Evolutionary conservation across 2,797 vertebrate genomes (phyloP).

Genomic region (Apogon hyalosoma): DNA sequence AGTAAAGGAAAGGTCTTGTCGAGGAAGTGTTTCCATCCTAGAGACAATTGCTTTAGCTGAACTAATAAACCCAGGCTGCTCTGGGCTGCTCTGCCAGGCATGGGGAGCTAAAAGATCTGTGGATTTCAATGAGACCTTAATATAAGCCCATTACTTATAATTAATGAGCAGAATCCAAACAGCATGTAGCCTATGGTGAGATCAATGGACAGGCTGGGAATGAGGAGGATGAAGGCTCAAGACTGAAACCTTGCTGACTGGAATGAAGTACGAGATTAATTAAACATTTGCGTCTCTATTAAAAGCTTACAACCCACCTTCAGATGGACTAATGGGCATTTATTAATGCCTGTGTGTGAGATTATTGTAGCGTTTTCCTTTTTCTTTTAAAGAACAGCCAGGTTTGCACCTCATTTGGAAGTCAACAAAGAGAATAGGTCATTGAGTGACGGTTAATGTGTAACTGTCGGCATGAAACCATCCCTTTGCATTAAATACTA

Average conservation of each 20-base stretch:
- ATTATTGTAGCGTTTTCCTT: conserved; percentile 45
- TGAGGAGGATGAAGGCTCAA: conserved; percentile 66
- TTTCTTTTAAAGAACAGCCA: conserved; percentile 59
- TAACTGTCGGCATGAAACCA: conserved; percentile 42
- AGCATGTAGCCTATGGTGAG: conserved; percentile 72
- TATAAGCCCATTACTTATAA: conserved; percentile 86
- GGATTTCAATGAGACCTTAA: conserved; percentile 83
- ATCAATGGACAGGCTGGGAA: conserved; percentile 77
- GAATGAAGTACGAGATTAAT: conserved; percentile 73
- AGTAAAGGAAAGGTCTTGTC: conserved; percentile 79
- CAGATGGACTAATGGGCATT: conserved; percentile 70
- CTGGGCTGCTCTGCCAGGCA: conserved; percentile 72
- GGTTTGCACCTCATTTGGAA: conserved; percentile 62
- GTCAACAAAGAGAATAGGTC: conserved; percentile 75
- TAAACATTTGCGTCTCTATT: conserved; percentile 74
- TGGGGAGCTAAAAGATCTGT: conserved; percentile 77
- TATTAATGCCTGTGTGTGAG: conserved; percentile 54
- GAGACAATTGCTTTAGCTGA: conserved; percentile 81
- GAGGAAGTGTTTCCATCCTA: conserved; percentile 82
- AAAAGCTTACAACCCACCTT: conserved; percentile 66
- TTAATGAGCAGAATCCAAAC: conserved; percentile 83
- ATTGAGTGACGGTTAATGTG: conserved; percentile 52
- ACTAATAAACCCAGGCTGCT: conserved; percentile 82
- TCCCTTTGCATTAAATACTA: conserved; percentile 54
- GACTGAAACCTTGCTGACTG: conserved; percentile 72